Percentiles rank a stretch among this genome's conserved stretches.
phyloP scores from a whole-genome alignment of 2,888 invertebrate species.

The Lithophane ornitopus region DNA sequence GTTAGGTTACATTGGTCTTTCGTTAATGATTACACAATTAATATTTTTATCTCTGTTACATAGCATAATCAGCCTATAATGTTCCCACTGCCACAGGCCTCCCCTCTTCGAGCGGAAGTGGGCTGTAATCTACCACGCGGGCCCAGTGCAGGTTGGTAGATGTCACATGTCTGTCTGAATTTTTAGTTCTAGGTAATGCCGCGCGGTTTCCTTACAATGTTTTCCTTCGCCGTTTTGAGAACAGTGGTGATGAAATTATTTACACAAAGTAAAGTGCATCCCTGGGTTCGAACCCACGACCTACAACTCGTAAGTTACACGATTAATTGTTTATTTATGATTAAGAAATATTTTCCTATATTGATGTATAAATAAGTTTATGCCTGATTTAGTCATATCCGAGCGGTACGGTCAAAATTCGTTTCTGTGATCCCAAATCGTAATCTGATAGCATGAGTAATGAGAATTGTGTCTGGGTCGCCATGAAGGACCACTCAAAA shows the following conservation, averaged over 20 bases:
- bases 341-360: background rate
- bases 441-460: slow-evolving; percentile 70
- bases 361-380: background rate
- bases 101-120: too few relatives aligned
- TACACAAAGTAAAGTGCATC: too few relatives aligned
- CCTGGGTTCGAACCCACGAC: too few relatives aligned
- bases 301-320: background rate
- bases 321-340: background rate
- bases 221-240: too few relatives aligned
- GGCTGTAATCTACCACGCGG: too few relatives aligned
- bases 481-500: slow-evolving; percentile 65
- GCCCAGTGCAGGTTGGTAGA: too few relatives aligned
- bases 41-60: background rate
- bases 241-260: too few relatives aligned
- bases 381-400: slow-evolving; percentile 6
- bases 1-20: background rate
- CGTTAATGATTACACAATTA: background rate
- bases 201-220: too few relatives aligned
- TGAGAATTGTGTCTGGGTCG: slow-evolving; percentile 63
- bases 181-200: too few relatives aligned
- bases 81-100: too few relatives aligned
- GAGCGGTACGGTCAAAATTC: background rate
- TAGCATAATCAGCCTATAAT: too few relatives aligned
- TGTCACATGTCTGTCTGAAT: too few relatives aligned
- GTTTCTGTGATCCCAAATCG: slow-evolving; percentile 36